Evolutionary conservation across 2,113 vertebrate genomes (phyloP), one percentile per base, ranked within the genome.

Genomic region (Lipotes vexillifer): DNA sequence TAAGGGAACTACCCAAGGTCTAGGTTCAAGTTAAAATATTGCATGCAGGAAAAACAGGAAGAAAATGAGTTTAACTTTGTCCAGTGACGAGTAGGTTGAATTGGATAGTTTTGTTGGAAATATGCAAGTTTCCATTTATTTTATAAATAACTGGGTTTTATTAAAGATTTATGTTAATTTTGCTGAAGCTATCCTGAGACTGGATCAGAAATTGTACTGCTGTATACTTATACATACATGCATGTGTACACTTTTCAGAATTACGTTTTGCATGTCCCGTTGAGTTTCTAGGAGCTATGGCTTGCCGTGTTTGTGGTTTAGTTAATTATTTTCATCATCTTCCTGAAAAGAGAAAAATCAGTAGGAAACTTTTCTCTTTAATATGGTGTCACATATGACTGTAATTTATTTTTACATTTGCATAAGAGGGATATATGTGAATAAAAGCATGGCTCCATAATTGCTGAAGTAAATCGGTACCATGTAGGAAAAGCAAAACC

Each of bases 281-380:
- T 31, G 41, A 93, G 18, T 69, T 23, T 14, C 0, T 74, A 41
- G 5, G 55, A 55, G 81, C 66, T 46, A 0, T 80, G 20, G 41
- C 13, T 96, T 97, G 93, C 84, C 89, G 41, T 96, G 95, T 97
- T 98, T 98, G 66, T 97, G 87, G 93, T 94, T 46, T 97, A 96
- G 82, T 95, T 97, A 94, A 72, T 97, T 98, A 97, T 98, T 98
- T 98, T 96, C 86, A 93, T 96, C 88, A 94, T 89, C 55, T 96
- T 97, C 41, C 61, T 71, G 84, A 94, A 96, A 82, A 90, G 46
- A 84, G 61, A 81, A 97, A 97, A 96, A 97, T 96, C 90, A 94
- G 81, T 97, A 94, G 29, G 36, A 85, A 27, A 44, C 97, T 84
- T 97, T 98, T 93, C 36, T 92, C 23, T 44, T 96, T 88, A 72